These are phyloP conservation scores for Icerya purchasi DNA, from an alignment of 2,888 invertebrate species.

Conservation along the genomic window DNA sequence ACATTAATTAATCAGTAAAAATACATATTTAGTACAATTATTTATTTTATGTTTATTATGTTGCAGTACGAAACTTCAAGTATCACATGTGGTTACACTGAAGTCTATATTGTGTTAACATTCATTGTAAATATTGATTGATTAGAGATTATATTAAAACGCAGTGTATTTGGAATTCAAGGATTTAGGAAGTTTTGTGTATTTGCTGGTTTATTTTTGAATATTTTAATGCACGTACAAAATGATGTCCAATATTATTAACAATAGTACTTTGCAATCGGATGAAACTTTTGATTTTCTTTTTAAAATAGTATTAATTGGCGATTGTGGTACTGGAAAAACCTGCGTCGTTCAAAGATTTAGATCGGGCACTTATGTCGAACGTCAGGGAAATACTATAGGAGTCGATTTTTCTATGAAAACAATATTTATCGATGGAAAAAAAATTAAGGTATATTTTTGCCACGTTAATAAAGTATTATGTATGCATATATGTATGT, in stretches of 20 bases:
- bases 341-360: slow-evolving; percentile 89
- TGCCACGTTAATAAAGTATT: neutral
- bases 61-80: too few species aligned
- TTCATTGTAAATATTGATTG: too few species aligned
- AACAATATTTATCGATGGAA: slow-evolving; percentile 78
- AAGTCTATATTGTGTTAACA: too few species aligned
- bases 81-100: too few species aligned
- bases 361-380: slow-evolving; percentile 85
- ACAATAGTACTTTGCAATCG: slow-evolving; percentile 4
- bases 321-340: slow-evolving; percentile 77
- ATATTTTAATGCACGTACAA: too few species aligned
- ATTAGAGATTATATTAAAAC: too few species aligned
- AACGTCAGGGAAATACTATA: slow-evolving; percentile 87
- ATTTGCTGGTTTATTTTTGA: too few species aligned
- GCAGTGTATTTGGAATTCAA: too few species aligned
- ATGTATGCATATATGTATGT: neutral
- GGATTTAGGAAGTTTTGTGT: too few species aligned
- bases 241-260: slow-evolving; percentile 12
- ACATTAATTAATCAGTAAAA: too few species aligned
- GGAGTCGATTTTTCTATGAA: slow-evolving; percentile 98
- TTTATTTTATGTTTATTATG: too few species aligned
- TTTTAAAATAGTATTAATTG: slow-evolving; percentile 86
- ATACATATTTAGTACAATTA: too few species aligned
- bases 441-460: slow-evolving; percentile 66
- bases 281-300: slow-evolving; percentile 80